Percentiles rank a stretch among this genome's conserved stretches.
Evolutionary conservation across 2,888 invertebrate species (phyloP).

Genomic region (Sepiola atlantica): DNA sequence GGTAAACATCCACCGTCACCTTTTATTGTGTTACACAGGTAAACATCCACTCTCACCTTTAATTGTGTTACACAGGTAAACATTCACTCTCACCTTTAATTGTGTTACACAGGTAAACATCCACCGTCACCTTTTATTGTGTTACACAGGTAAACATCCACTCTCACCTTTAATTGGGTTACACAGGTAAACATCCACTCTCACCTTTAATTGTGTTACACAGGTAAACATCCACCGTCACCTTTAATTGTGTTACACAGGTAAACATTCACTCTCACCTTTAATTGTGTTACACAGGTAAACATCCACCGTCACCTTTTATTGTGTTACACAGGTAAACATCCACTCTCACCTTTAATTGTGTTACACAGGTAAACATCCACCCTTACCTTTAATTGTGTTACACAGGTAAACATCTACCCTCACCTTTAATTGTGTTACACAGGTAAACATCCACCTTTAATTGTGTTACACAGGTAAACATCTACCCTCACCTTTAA

Average conservation of each 20-base stretch:
- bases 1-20: constrained; percentile 59
- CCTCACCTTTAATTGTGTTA: constrained; percentile 62
- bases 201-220: constrained; percentile 63
- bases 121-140: constrained; percentile 55
- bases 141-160: constrained; percentile 65
- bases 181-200: constrained; percentile 62
- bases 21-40: constrained; percentile 70
- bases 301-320: no score
- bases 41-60: neutral
- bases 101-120: constrained; percentile 67
- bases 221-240: constrained; percentile 63
- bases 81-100: constrained; percentile 44
- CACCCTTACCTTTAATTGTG: constrained; percentile 58
- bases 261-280: constrained; percentile 57
- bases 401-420: constrained; percentile 64
- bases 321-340: constrained; percentile 68
- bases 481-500: constrained; percentile 47
- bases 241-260: constrained; percentile 67
- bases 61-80: constrained; percentile 68
- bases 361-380: constrained; percentile 66
- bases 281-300: constrained; percentile 69
- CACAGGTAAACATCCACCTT: constrained; percentile 62
- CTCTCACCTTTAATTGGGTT: constrained; percentile 61
- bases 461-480: constrained; percentile 68
- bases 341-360: constrained; percentile 51